Percentiles rank a stretch among this genome's conserved stretches.
Evolutionary conservation across 2,888 invertebrate genomes (phyloP).

Genomic region (Pherbina coryleti): DNA sequence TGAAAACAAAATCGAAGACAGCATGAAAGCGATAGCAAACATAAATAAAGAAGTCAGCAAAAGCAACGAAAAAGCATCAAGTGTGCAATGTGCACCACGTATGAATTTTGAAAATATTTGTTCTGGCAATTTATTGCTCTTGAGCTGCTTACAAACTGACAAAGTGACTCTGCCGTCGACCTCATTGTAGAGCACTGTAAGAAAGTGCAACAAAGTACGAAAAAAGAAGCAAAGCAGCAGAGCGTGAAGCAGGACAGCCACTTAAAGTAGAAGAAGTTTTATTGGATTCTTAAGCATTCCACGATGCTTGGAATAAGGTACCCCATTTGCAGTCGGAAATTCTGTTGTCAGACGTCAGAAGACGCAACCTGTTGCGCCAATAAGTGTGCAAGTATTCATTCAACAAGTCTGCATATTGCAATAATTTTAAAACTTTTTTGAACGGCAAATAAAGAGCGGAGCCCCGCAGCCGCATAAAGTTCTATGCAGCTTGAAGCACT

Average conservation of each 20-base stretch:
- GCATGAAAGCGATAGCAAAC: neutral
- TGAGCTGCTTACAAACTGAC: neutral
- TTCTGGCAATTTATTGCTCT: slow-evolving; percentile 9
- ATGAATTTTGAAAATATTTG: slow-evolving; percentile 11
- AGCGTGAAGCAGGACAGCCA: too few species aligned
- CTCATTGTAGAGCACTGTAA: too few species aligned
- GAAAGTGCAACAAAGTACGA: too few species aligned
- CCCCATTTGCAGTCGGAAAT: neutral
- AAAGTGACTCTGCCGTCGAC: too few species aligned
- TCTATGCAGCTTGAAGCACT: too few species aligned
- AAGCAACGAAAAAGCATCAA: neutral
- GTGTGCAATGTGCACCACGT: neutral
- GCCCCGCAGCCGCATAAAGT: too few species aligned
- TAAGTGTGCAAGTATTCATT: neutral
- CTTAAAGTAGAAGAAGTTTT: neutral
- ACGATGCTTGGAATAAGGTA: neutral
- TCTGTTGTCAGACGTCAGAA: too few species aligned
- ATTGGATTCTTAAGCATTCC: neutral
- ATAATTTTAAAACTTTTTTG: too few species aligned
- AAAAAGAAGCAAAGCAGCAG: too few species aligned
- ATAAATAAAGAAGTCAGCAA: neutral
- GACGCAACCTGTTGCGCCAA: neutral
- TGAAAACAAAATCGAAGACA: too few species aligned
- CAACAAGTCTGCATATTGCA: too few species aligned
- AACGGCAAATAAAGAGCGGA: too few species aligned